phyloP scores from a whole-genome alignment of 2,888 invertebrate species.

The Drosophila acutilabella region DNA sequence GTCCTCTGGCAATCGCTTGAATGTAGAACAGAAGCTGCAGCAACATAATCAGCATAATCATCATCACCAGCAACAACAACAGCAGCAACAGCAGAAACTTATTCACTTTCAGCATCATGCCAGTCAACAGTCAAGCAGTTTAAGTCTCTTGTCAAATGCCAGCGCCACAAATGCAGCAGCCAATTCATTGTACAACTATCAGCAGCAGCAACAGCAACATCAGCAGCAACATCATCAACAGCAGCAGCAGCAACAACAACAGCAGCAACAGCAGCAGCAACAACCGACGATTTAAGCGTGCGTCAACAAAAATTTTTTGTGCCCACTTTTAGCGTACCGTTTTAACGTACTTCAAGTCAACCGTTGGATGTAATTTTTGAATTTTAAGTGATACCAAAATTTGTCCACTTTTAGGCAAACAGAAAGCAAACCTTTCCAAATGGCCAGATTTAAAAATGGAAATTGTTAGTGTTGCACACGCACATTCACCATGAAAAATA shows the following conservation, averaged over 20 bases:
- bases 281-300: constrained; percentile 60
- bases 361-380: constrained; percentile 44
- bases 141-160: constrained; percentile 51
- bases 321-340: constrained; percentile 55
- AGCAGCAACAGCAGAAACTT: constrained; percentile 38
- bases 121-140: constrained; percentile 56
- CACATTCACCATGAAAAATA: constrained; percentile 38
- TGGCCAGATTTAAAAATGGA: constrained; percentile 43
- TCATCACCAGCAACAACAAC: constrained; percentile 28
- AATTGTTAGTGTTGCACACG: constrained; percentile 50
- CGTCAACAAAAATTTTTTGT: constrained; percentile 27
- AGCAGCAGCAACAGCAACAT: constrained; percentile 57
- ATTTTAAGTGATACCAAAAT: constrained; percentile 60
- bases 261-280: too few species aligned
- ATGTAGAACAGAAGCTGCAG: constrained; percentile 49
- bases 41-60: constrained; percentile 41
- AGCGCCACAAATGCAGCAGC: constrained; percentile 48
- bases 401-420: constrained; percentile 59
- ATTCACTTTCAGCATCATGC: constrained; percentile 59
- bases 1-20: constrained; percentile 54
- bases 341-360: constrained; percentile 58
- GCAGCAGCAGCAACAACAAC: too few species aligned
- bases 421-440: constrained; percentile 38
- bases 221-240: constrained; percentile 50
- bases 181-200: constrained; percentile 60